Evolutionary conservation across 2,888 invertebrate genomes (phyloP).

Genomic region (Protonemura montana): DNA sequence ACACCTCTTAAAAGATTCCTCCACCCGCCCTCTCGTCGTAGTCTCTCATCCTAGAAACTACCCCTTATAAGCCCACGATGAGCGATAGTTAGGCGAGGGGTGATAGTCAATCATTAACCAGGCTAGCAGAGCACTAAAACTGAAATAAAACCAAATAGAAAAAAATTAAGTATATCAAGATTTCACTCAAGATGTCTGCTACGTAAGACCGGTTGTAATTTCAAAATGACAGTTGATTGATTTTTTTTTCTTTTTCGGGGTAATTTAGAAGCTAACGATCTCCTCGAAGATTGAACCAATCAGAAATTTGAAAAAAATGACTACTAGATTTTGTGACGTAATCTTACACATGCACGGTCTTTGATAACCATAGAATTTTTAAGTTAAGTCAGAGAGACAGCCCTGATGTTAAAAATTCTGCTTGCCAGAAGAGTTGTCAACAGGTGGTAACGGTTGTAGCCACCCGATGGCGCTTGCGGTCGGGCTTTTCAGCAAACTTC

Average conservation of each 20-base stretch:
- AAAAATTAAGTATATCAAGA: neutral
- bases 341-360: too few species aligned
- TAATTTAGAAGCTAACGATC: neutral
- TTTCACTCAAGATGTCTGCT: neutral
- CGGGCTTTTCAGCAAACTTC: too few species aligned
- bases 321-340: too few species aligned
- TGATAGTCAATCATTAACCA: neutral
- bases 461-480: too few species aligned
- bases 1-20: neutral
- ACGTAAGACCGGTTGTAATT: neutral
- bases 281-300: neutral
- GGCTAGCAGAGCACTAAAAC: neutral
- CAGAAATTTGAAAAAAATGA: neutral
- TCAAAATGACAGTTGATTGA: neutral
- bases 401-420: too few species aligned
- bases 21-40: neutral
- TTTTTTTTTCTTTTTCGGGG: neutral
- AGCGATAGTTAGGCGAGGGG: neutral
- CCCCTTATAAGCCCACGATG: neutral
- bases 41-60: neutral
- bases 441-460: too few species aligned
- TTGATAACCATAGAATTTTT: too few species aligned
- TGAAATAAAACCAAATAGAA: neutral
- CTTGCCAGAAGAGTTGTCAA: too few species aligned
- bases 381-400: too few species aligned